These are phyloP conservation scores for Drosophila limbata DNA, from an alignment of 2,888 invertebrate genomes.

Conservation along the genomic window DNA sequence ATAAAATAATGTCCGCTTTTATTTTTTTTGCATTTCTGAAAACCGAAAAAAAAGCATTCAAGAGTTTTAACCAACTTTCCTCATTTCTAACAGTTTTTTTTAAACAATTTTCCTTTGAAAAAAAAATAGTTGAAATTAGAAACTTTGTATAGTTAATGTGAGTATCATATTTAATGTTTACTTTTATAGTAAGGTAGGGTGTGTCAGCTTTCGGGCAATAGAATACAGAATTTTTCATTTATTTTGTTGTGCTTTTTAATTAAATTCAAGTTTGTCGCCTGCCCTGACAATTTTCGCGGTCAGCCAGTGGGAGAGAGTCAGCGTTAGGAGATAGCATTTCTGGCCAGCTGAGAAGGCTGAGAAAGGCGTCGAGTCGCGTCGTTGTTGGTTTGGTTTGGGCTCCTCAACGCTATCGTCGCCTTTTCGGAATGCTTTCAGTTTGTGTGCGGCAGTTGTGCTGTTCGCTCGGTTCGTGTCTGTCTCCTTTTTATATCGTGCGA, in stretches of 20 bases:
- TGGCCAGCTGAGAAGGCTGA: slow-evolving; percentile 31
- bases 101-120: too few species aligned
- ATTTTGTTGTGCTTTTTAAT: slow-evolving; percentile 61
- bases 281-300: slow-evolving; percentile 73
- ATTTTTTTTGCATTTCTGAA: too few species aligned
- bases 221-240: slow-evolving; percentile 21
- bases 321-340: slow-evolving; percentile 57
- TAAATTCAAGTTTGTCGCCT: slow-evolving; percentile 76
- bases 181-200: slow-evolving; percentile 19
- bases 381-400: slow-evolving; percentile 20
- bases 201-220: slow-evolving; percentile 7
- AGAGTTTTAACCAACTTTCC: too few species aligned
- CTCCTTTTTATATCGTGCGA: slow-evolving; percentile 59
- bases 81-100: too few species aligned
- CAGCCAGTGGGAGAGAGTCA: slow-evolving; percentile 38
- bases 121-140: not conserved
- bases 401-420: slow-evolving; percentile 41
- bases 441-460: slow-evolving; percentile 69
- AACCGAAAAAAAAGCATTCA: too few species aligned
- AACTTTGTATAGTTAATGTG: not conserved
- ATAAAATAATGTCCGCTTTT: too few species aligned
- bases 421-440: slow-evolving; percentile 53
- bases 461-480: slow-evolving; percentile 61
- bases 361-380: slow-evolving; percentile 6
- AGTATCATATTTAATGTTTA: slow-evolving; percentile 1